Conservation (phyloP, 2,888 invertebrate species). For the Odontomyia ornata region DNA sequence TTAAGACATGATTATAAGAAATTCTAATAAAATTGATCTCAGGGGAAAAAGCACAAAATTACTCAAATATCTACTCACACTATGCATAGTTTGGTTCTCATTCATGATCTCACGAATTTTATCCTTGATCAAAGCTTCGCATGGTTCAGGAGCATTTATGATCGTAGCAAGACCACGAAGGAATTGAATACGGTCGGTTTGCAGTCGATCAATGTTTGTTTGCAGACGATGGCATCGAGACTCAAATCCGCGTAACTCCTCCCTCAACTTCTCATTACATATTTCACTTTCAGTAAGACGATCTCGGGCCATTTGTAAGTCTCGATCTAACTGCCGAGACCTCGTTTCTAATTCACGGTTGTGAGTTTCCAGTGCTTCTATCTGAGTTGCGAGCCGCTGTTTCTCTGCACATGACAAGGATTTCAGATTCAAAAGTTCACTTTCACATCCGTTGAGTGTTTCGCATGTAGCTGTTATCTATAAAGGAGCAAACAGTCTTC, state of each 20-base stretch:
- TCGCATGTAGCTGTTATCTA: conserved; percentile 60
- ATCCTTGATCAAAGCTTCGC: conserved; percentile 81
- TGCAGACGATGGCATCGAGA: conserved; percentile 63
- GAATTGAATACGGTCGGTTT: conserved; percentile 63
- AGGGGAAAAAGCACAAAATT: no score
- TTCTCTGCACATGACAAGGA: conserved; percentile 68
- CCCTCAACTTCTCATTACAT: conserved; percentile 67
- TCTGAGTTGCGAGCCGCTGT: conserved; percentile 77
- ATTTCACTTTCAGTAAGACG: conserved; percentile 79
- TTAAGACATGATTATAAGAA: no score
- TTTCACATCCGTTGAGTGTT: conserved; percentile 63
- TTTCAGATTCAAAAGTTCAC: conserved; percentile 61
- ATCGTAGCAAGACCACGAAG: conserved; percentile 59
- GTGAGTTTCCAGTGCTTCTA: conserved; percentile 66
- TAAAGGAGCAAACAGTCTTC: background rate
- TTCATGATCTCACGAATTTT: conserved; percentile 78
- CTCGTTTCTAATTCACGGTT: conserved; percentile 77
- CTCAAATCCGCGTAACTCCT: conserved; percentile 63
- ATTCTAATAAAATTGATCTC: no score
- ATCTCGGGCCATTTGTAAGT: conserved; percentile 76
- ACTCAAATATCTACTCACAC: no score
- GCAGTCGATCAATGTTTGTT: conserved; percentile 61
- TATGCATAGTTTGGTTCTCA: conserved; percentile 79
- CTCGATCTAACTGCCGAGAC: conserved; percentile 78
- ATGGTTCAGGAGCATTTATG: conserved; percentile 77